Evolutionary conservation across 64 coral and sea anemone species (phyloP).

Genomic region (Hydrozoanthus tunicans): DNA sequence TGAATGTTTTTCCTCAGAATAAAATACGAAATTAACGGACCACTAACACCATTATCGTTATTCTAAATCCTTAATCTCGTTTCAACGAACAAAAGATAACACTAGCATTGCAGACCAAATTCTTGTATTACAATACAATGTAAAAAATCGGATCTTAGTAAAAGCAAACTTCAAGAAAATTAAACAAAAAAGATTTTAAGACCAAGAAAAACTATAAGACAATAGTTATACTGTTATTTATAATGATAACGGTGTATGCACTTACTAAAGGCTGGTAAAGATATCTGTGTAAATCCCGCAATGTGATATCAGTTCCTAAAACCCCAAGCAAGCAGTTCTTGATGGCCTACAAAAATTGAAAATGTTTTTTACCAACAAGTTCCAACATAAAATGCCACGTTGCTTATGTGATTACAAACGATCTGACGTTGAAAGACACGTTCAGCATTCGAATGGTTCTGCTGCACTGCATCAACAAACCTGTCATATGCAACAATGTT

Average conservation of each 20-base stretch:
- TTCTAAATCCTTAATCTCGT: too few species aligned
- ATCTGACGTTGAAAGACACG: too few species aligned
- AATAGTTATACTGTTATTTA: background rate
- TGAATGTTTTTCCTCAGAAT: too few species aligned
- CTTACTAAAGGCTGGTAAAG: slow-evolving; percentile 77
- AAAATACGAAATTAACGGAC: too few species aligned
- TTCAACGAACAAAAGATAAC: too few species aligned
- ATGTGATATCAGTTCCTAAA: slow-evolving; percentile 79
- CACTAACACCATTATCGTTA: too few species aligned
- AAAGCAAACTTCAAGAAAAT: too few species aligned
- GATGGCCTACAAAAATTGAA: slow-evolving; percentile 29
- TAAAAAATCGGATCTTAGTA: too few species aligned
- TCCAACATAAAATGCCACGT: background rate
- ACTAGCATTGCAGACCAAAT: too few species aligned
- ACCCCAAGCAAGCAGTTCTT: slow-evolving; percentile 81
- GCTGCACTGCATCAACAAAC: background rate
- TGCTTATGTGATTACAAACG: background rate
- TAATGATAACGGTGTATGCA: background rate
- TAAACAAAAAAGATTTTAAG: too few species aligned
- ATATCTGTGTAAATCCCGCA: slow-evolving; percentile 64
- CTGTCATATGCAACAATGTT: too few species aligned
- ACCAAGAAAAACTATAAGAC: background rate
- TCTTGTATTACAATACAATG: too few species aligned
- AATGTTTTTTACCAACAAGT: background rate
- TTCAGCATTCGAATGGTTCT: background rate